Base-by-base conservation (phyloP, 2,797 vertebrate genomes). In the Galaxias olidus region DNA sequence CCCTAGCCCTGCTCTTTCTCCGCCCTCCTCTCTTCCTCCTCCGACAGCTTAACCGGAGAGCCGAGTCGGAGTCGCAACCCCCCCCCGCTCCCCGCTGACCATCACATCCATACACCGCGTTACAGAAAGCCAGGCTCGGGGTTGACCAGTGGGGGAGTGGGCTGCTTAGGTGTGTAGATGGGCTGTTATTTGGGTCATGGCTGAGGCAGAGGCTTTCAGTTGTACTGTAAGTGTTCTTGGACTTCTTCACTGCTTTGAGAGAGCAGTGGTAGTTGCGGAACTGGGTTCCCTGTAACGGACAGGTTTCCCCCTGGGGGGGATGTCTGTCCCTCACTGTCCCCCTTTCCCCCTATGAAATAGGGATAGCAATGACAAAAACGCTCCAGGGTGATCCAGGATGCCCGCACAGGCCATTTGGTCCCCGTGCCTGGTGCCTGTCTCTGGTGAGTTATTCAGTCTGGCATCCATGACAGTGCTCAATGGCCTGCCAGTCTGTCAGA, bases 391-490 rank as follows among this genome's bases (percentile, higher is more conserved):
- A 77, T 12, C 15, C 72, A 80, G 77, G 86, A 86, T 9, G 48
- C 59, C 69, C 6, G 30, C 30, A 30, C 81, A 75, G 79, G 83
- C 83, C 81, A 77, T 82, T 77, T 78, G 61, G 57, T 62, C 71
- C 64, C 71, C 70, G 67, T 63, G 50, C 64, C 55, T 59, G 65
- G 73, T 68, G 65, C 63, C 44, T 69, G 73, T 47, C 50, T 74
- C 75, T 78, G 82, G 83, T 87, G 85, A 88, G 74, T 85, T 86
- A 88, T 86, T 82, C 77, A 73, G 74, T 81, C 80, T 86, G 82
- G 80, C 81, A 82, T 80, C 61, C 66, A 49, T 61, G 72, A 73
- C 69, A 42, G 14, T 51, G n/a, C 8, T 41, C 30, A 30, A 30
- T 30, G 13, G 65, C 66, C 55, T 48, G 14, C 62, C 60, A 59